These are phyloP conservation scores for Decapterus maruadsi DNA, from an alignment of 2,797 vertebrate species.

Conservation along the genomic window DNA sequence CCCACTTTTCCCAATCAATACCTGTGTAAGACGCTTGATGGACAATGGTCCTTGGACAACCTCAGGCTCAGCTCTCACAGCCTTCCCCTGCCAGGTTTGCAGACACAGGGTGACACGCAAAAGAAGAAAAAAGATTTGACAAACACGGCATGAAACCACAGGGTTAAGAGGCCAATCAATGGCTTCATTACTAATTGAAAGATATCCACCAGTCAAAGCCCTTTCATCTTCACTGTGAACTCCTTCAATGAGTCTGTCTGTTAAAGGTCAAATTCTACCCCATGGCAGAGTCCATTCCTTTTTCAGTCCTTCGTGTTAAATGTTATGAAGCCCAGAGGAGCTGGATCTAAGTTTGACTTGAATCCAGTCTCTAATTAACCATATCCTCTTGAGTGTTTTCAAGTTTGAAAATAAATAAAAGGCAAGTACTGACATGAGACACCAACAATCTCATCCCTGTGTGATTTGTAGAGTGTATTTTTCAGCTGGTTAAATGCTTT, in stretches of 20 bases:
- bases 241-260: conserved; percentile 60
- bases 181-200: conserved; percentile 83
- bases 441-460: neutral
- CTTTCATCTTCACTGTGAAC: conserved; percentile 76
- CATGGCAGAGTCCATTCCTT: conserved; percentile 35
- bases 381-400: conserved; percentile 1
- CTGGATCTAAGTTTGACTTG: neutral
- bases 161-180: conserved; percentile 77
- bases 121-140: conserved; percentile 52
- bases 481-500: conserved; percentile 10
- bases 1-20: conserved; percentile 56
- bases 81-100: conserved; percentile 44
- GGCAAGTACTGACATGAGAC: neutral
- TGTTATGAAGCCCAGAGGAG: conserved; percentile 25
- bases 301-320: conserved; percentile 37
- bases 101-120: conserved; percentile 42
- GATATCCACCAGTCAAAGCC: conserved; percentile 65
- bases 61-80: conserved; percentile 48
- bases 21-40: conserved; percentile 81
- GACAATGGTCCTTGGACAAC: conserved; percentile 75
- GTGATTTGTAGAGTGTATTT: neutral
- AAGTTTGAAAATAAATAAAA: conserved; percentile 13
- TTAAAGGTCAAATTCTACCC: conserved; percentile 75
- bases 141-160: conserved; percentile 36
- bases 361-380: conserved; percentile 1